phyloP scores from a whole-genome alignment of 2,888 invertebrate species.

The Caenorhabditis sp. region DNA sequence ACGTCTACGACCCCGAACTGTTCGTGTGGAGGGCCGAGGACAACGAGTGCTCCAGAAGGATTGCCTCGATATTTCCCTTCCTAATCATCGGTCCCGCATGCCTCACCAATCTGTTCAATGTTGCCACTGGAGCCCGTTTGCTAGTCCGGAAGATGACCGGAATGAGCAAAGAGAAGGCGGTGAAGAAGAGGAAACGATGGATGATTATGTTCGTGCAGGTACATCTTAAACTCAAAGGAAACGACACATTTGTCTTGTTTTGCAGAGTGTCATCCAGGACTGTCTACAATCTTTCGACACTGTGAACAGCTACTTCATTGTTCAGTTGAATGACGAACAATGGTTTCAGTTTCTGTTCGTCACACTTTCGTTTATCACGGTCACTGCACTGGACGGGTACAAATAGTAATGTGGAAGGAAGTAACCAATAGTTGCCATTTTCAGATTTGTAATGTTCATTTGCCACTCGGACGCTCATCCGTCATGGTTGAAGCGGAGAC shows the following conservation, averaged over 20 bases:
- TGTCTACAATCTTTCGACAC: neutral
- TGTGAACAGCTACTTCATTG: neutral
- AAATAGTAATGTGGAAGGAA: neutral
- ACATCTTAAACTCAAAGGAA: neutral
- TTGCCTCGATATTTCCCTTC: neutral
- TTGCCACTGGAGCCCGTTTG: neutral
- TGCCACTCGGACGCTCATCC: conserved; percentile 7
- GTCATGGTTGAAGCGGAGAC: neutral
- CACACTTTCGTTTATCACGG: neutral
- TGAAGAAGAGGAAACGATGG: neutral
- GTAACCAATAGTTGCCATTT: neutral
- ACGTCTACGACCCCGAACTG: conserved; percentile 3
- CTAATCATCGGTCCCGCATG: neutral
- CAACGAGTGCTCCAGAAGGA: neutral
- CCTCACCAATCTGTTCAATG: conserved; percentile 2
- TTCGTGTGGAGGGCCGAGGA: conserved; percentile 4
- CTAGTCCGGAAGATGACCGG: neutral
- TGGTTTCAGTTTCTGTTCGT: conserved; percentile 5
- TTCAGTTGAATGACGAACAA: neutral
- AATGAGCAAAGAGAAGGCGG: conserved; percentile 4
- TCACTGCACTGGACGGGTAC: conserved; percentile 1
- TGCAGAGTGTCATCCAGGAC: conserved; percentile 35
- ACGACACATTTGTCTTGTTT: neutral
- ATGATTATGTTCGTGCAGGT: conserved; percentile 12
- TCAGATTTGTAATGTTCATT: conserved; percentile 4